These are phyloP conservation scores for Paguma larvata DNA, from an alignment of 2,797 vertebrate species.

Conservation along the genomic window DNA sequence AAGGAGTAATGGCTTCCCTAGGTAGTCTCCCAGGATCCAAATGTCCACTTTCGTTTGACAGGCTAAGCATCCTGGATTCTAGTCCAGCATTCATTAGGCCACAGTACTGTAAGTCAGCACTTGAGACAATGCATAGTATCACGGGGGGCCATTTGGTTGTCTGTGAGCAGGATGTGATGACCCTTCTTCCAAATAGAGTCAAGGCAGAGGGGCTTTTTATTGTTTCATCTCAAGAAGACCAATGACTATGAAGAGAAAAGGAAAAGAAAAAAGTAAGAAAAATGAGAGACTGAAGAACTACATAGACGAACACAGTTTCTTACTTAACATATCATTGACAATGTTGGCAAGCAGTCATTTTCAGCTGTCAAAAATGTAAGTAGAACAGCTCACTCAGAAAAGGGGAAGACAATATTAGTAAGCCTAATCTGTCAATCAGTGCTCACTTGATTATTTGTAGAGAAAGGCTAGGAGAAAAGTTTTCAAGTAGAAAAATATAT, in stretches of 20 bases:
- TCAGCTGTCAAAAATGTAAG: conserved; percentile 64
- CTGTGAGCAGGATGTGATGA: neutral
- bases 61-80: neutral
- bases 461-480: neutral
- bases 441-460: conserved; percentile 22
- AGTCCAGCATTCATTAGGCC: neutral
- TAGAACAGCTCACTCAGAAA: conserved; percentile 50
- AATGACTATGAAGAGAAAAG: neutral
- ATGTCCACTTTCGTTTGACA: neutral
- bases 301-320: conserved; percentile 24
- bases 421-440: conserved; percentile 62
- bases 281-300: conserved; percentile 46
- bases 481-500: conserved; percentile 21
- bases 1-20: neutral
- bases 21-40: neutral
- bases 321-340: conserved; percentile 60
- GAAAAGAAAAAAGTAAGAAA: conserved; percentile 35
- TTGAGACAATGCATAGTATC: too few species aligned
- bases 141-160: neutral
- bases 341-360: conserved; percentile 74
- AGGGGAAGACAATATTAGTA: conserved; percentile 42
- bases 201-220: neutral
- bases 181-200: neutral
- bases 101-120: neutral
- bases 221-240: conserved; percentile 45